Evolutionary conservation across 2,113 vertebrate genomes (phyloP).

Genomic region (Nothocercus nigrocapillus): DNA sequence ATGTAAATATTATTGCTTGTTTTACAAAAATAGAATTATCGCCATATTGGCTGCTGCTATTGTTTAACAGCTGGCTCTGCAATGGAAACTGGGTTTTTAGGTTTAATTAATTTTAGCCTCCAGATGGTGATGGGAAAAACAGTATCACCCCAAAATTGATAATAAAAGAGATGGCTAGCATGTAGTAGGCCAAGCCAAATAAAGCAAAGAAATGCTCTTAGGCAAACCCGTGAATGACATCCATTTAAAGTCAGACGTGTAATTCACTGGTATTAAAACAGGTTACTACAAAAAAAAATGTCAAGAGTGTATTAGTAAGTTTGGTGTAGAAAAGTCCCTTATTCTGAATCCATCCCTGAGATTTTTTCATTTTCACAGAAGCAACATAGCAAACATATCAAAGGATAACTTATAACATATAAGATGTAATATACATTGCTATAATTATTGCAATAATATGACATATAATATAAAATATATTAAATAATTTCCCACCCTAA

Average conservation of each 20-base stretch:
- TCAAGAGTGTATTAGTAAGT: neutral
- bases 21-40: neutral
- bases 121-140: conserved; percentile 27
- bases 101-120: conserved; percentile 49
- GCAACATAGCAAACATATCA: neutral
- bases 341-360: neutral
- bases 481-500: neutral
- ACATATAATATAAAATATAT: neutral
- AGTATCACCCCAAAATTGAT: neutral
- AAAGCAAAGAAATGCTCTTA: neutral
- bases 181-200: neutral
- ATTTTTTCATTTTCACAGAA: neutral
- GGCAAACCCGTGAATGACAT: neutral
- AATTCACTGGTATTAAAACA: neutral
- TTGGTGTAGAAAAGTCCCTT: neutral
- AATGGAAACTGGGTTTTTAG: neutral
- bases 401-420: neutral
- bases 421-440: neutral
- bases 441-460: neutral
- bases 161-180: neutral
- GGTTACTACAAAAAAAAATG: neutral
- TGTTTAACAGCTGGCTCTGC: conserved; percentile 28
- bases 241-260: neutral
- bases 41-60: conserved; percentile 4
- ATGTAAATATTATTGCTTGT: neutral